These are phyloP conservation scores for Drosophila prostipennis DNA, from an alignment of 2,888 invertebrate genomes.

Conservation along the genomic window DNA sequence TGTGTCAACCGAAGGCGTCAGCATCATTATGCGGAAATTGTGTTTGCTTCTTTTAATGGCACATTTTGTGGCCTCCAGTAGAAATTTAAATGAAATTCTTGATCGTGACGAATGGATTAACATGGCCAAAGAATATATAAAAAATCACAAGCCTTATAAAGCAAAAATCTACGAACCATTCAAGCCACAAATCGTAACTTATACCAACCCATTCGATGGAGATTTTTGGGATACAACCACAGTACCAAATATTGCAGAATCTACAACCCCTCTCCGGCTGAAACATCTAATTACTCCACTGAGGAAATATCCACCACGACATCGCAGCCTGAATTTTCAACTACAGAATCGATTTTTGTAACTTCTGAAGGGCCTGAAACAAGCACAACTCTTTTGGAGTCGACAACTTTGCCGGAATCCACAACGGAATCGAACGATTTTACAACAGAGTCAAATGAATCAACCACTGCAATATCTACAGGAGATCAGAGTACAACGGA, in stretches of 20 bases:
- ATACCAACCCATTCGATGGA: background rate
- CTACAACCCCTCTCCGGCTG: slow-evolving; percentile 1
- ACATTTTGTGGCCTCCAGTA: background rate
- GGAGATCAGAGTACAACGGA: no score
- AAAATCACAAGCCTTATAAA: slow-evolving; percentile 51
- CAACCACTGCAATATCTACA: no score
- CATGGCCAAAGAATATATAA: slow-evolving; percentile 53
- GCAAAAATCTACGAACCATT: slow-evolving; percentile 63
- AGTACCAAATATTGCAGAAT: background rate
- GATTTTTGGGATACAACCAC: slow-evolving; percentile 4
- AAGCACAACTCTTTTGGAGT: background rate
- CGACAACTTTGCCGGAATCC: background rate
- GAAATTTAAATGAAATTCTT: slow-evolving; percentile 34
- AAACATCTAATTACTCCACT: background rate
- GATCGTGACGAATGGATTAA: slow-evolving; percentile 60
- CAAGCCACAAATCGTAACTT: slow-evolving; percentile 36
- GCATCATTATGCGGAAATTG: slow-evolving; percentile 43
- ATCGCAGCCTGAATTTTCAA: background rate
- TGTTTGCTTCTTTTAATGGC: slow-evolving; percentile 26
- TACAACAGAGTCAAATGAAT: background rate
- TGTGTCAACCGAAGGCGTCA: background rate
- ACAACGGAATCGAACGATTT: background rate
- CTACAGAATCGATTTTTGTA: background rate
- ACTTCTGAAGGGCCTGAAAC: slow-evolving; percentile 5
- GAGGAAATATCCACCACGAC: slow-evolving; percentile 1